Conservation (phyloP, 2,888 invertebrate genomes). For the Athalia cordata region DNA sequence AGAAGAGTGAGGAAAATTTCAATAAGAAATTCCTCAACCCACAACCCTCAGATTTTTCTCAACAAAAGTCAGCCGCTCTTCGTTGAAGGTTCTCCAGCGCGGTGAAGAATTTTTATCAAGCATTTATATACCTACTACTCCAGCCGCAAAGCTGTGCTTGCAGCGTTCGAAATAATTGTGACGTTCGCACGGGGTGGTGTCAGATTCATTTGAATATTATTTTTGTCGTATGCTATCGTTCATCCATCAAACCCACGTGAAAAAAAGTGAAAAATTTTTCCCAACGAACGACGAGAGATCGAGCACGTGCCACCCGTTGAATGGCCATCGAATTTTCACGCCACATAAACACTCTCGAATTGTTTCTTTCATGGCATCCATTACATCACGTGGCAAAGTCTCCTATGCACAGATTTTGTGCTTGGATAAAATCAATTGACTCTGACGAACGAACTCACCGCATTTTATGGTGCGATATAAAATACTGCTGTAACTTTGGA, state of each 20-base stretch:
- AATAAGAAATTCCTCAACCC: conserved; percentile 31
- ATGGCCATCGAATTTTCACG: conserved; percentile 39
- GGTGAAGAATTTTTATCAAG: background rate
- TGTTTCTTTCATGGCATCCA: conserved; percentile 38
- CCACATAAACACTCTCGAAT: conserved; percentile 40
- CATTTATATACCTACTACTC: no score
- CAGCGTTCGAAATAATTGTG: no score
- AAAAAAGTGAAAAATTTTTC: conserved; percentile 1
- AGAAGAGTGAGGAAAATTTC: conserved; percentile 11
- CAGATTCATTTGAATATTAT: no score
- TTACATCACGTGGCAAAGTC: background rate
- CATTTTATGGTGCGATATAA: background rate
- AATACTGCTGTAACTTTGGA: background rate
- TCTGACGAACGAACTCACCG: conserved; percentile 25
- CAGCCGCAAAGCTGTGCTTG: no score
- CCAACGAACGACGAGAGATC: background rate
- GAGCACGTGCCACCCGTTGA: background rate
- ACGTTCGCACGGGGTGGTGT: no score
- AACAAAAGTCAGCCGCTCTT: background rate
- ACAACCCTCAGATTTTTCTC: conserved; percentile 18
- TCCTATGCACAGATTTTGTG: no score
- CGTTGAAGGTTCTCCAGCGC: background rate
- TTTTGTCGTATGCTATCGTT: no score
- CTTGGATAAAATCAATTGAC: conserved; percentile 34
- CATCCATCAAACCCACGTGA: no score